Evolutionary conservation across 1,140 invertebrate genomes (phyloP), one percentile per base, ranked within the genome.

Genomic region (Drosophila murphyi): DNA sequence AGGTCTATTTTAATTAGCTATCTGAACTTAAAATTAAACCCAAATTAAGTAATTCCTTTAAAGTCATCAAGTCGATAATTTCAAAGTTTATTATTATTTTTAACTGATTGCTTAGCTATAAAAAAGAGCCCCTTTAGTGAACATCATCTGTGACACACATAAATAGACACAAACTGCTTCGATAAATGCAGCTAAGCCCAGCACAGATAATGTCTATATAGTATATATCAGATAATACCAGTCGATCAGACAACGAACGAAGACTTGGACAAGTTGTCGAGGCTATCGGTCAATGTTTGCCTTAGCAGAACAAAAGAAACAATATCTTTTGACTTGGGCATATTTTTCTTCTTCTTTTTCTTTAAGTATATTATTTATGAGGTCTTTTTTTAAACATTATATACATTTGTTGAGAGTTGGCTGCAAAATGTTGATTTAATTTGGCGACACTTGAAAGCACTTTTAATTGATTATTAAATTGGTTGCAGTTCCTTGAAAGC

Each of bases 361-460:
- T 4, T 50, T 12, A 41, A 10, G 8, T 7, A 6, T 32, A 12
- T 32, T 32, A 34, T 57, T 60, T 45, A 43, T 20, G 20, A 1
- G 0, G 20, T 20, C 0, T 45, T 56, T 50, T 28, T 39, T 61
- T n/a, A 37, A 52, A 8, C 8, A 41, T 41, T 41, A 62, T 73
- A 68, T 73, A 73, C 62, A 62, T 65, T 67, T 72, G 51, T 47
- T 62, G 51, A 41, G 34, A 60, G 60, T 20, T 32, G 20, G 39
- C 47, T 4, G 5, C 6, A 1, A 7, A 64, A 61, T 43, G 12
- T 34, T 3, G 12, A 61, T 55, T 62, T 62, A 51, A 67, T 37
- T 72, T 72, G 67, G 62, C 50, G 69, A 6, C 56, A 76, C 62
- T 62, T 29, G 20, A 64, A 43, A 39, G 12, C 39, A 63, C 51